These are phyloP conservation scores for Papilio protenor DNA, from an alignment of 2,888 invertebrate genomes.

Conservation along the genomic window DNA sequence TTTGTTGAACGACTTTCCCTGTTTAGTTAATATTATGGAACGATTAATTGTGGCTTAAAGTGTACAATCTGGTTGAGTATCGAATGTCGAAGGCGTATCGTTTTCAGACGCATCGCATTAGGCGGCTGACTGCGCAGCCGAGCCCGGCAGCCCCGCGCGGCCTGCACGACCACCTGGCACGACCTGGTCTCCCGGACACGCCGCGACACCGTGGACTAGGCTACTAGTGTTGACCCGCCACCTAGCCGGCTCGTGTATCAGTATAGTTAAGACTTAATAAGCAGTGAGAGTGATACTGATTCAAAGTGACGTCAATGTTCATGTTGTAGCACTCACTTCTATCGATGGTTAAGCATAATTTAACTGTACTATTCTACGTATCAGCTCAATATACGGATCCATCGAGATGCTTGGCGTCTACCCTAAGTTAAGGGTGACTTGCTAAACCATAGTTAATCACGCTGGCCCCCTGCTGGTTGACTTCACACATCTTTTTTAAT, in stretches of 20 bases:
- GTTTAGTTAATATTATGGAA: constrained; percentile 6
- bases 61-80: constrained; percentile 23
- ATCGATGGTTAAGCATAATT: not conserved
- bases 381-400: too few relatives aligned
- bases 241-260: not conserved
- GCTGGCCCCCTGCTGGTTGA: too few relatives aligned
- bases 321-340: not conserved
- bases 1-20: not conserved
- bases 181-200: not conserved
- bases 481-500: too few relatives aligned
- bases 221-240: constrained; percentile 33
- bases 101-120: constrained; percentile 36
- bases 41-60: constrained; percentile 2
- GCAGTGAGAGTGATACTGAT: constrained; percentile 3
- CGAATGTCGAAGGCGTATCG: constrained; percentile 44
- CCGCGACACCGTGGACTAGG: constrained; percentile 19
- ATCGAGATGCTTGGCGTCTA: too few relatives aligned
- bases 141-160: not conserved
- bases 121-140: constrained; percentile 20
- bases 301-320: not conserved
- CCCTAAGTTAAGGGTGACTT: too few relatives aligned
- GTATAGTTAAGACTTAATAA: not conserved
- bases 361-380: not conserved
- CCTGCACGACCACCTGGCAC: constrained; percentile 10
- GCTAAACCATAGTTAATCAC: too few relatives aligned